Evolutionary conservation across 2,797 vertebrate genomes (phyloP).

Genomic region (Hylomyscus alleni): DNA sequence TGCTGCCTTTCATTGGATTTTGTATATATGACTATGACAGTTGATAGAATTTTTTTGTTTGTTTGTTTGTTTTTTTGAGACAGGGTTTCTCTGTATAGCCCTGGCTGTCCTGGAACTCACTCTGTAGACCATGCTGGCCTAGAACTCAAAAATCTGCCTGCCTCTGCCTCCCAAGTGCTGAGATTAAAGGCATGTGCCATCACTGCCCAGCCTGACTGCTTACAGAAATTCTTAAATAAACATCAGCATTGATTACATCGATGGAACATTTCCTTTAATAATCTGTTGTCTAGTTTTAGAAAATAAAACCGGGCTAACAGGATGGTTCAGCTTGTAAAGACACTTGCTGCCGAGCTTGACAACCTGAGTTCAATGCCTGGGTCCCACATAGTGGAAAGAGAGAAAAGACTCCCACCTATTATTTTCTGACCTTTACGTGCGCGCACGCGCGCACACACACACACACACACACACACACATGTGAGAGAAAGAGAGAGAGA

Average conservation of each 20-base stretch:
- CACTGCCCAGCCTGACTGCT: neutral
- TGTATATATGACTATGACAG: neutral
- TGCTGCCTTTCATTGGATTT: neutral
- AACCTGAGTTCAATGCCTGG: neutral
- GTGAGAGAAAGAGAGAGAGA: neutral
- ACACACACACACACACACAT: neutral
- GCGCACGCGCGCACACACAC: neutral
- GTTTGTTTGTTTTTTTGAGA: too few species aligned
- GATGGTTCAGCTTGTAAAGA: neutral
- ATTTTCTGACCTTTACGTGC: neutral
- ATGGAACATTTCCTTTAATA: neutral
- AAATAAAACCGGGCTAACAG: neutral
- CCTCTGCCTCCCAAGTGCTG: too few species aligned
- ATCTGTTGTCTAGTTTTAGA: neutral
- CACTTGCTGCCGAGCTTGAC: too few species aligned
- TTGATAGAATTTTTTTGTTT: neutral
- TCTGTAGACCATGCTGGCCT: too few species aligned
- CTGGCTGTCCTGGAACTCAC: too few species aligned
- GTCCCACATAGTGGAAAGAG: neutral
- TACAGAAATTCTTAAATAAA: constrained; percentile 3
- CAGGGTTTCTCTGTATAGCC: too few species aligned
- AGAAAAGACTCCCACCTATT: neutral
- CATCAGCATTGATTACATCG: neutral
- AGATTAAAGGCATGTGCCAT: too few species aligned
- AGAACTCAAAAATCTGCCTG: too few species aligned